These are phyloP conservation scores for Drosophila neotestacea DNA, from an alignment of 2,888 invertebrate species.

Conservation along the genomic window DNA sequence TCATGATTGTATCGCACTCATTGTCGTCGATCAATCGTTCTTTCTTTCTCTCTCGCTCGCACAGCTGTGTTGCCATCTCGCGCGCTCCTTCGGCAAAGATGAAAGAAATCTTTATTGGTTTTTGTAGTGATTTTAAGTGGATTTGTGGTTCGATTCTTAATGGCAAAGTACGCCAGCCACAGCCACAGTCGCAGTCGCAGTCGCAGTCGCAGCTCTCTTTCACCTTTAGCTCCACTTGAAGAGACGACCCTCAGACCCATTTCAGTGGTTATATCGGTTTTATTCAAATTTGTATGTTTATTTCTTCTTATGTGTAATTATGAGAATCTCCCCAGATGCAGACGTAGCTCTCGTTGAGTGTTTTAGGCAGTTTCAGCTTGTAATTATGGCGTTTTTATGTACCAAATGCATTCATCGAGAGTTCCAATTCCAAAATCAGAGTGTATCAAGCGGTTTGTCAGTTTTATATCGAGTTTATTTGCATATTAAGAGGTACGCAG, in stretches of 20 bases:
- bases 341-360: conserved; percentile 60
- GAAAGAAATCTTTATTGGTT: conserved; percentile 79
- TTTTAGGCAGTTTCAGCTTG: conserved; percentile 66
- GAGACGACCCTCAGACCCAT: conserved; percentile 40
- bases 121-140: conserved; percentile 83
- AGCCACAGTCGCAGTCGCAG: conserved; percentile 28
- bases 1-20: conserved; percentile 57
- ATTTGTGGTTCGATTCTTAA: conserved; percentile 82
- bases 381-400: conserved; percentile 68
- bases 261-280: conserved; percentile 70
- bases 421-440: conserved; percentile 2
- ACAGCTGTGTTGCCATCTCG: conserved; percentile 36
- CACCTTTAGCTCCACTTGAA: conserved; percentile 44
- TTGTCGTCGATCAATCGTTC: conserved; percentile 32
- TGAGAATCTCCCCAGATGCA: conserved; percentile 65
- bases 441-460: conserved; percentile 39
- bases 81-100: conserved; percentile 69
- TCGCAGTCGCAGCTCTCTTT: conserved; percentile 39
- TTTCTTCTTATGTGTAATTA: conserved; percentile 77
- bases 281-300: conserved; percentile 81
- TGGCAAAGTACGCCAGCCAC: conserved; percentile 80
- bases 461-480: conserved; percentile 30
- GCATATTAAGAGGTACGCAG: conserved; percentile 29
- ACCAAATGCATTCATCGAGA: conserved; percentile 42
- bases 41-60: conserved; percentile 13